These are phyloP conservation scores for Acleris laterana DNA, from an alignment of 2,888 invertebrate species.

Conservation along the genomic window DNA sequence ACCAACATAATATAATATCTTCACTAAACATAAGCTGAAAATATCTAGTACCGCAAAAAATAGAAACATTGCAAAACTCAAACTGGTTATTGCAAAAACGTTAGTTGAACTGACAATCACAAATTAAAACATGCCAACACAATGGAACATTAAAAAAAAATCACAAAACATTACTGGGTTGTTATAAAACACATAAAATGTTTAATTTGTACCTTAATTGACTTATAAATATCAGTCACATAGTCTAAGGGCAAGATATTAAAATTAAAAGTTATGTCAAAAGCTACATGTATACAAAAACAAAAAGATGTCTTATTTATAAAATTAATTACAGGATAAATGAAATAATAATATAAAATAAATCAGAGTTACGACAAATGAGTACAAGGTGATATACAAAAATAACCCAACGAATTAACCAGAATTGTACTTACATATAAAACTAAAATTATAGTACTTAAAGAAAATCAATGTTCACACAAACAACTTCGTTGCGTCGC, in stretches of 20 bases:
- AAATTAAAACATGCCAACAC: conserved; percentile 31
- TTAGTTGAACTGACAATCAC: conserved; percentile 28
- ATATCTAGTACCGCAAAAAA: not conserved
- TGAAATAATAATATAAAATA: conserved; percentile 34
- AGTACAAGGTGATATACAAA: conserved; percentile 6
- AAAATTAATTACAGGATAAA: conserved; percentile 23
- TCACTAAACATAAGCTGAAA: conserved; percentile 42
- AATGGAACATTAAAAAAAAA: conserved; percentile 30
- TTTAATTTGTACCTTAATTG: conserved; percentile 41
- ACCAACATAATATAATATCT: conserved; percentile 72
- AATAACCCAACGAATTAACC: conserved; percentile 10
- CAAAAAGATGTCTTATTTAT: not conserved
- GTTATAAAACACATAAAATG: conserved; percentile 31
- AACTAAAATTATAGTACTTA: conserved; percentile 36
- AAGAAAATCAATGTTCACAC: conserved; percentile 37
- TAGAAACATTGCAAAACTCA: conserved; percentile 15
- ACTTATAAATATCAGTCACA: conserved; percentile 37
- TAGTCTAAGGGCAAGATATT: conserved; percentile 39
- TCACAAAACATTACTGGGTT: conserved; percentile 18
- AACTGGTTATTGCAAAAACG: conserved; percentile 13
- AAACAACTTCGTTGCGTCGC: conserved; percentile 18
- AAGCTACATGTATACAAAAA: conserved; percentile 12
- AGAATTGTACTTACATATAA: conserved; percentile 39
- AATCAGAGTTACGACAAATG: conserved; percentile 5
- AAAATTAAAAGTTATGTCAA: conserved; percentile 19